A percentile compares a stretch with the other conserved stretches of the same genome.
phyloP scores from a whole-genome alignment of 2,797 vertebrate species.

The Anabacerthia variegaticeps region DNA sequence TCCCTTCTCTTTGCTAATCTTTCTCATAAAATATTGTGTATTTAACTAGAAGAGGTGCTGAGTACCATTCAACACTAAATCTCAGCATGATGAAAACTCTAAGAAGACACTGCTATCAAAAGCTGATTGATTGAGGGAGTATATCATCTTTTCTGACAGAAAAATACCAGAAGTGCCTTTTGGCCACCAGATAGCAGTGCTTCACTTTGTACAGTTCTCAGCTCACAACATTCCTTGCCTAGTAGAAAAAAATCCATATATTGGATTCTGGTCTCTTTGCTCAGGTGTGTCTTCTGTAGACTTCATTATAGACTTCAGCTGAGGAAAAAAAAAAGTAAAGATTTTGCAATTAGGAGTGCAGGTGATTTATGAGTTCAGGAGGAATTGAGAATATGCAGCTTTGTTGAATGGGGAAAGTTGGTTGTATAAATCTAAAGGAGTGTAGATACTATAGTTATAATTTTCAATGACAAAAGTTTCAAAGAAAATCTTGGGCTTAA shows the following conservation, averaged over 20 bases:
- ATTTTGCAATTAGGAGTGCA: not conserved
- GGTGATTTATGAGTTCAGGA: not conserved
- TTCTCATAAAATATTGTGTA: not conserved
- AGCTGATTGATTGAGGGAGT: not conserved
- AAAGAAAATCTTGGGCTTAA: not conserved
- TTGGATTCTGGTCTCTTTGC: not conserved
- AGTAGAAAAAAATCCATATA: not conserved
- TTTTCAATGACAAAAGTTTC: not conserved
- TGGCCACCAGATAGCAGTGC: conserved; percentile 78
- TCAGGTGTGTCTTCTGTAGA: not conserved
- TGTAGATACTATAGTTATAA: not conserved
- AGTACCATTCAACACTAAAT: not conserved
- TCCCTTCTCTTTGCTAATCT: not conserved
- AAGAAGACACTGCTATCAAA: not conserved
- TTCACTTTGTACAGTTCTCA: conserved; percentile 24
- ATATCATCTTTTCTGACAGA: not conserved
- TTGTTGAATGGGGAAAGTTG: not conserved
- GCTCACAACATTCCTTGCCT: not conserved
- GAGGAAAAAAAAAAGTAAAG: not conserved
- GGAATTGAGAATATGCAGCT: not conserved
- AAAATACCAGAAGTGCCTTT: not conserved
- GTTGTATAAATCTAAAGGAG: not conserved
- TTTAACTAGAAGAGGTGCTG: not conserved
- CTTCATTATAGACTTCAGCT: not conserved
- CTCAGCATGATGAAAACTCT: not conserved